phyloP scores from a whole-genome alignment of 2,888 invertebrate genomes.

The Galeruca laticollis region DNA sequence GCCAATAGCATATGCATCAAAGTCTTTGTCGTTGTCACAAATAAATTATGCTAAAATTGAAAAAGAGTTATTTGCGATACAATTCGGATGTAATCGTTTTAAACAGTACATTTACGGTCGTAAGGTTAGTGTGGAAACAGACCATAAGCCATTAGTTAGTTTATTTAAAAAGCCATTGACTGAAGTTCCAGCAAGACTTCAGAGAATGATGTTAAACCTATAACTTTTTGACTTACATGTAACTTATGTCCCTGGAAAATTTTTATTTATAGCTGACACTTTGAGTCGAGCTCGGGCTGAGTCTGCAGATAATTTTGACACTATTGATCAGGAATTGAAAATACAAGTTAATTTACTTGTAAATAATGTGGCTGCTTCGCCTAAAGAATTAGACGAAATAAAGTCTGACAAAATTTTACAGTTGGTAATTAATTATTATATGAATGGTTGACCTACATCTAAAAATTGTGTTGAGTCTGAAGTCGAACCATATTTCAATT shows the following conservation, averaged over 20 bases:
- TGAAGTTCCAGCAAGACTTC: conserved; percentile 48
- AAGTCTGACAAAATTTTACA: no score
- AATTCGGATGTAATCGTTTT: conserved; percentile 48
- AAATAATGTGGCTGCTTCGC: conserved; percentile 1
- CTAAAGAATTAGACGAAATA: no score
- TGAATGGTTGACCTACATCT: no score
- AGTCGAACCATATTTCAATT: no score
- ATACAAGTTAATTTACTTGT: conserved; percentile 13
- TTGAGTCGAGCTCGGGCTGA: no score
- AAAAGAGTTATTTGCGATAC: conserved; percentile 50
- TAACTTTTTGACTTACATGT: conserved; percentile 50
- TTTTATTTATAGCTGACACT: no score
- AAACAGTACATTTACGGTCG: conserved; percentile 49
- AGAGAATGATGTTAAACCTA: conserved; percentile 53
- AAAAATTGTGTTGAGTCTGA: no score
- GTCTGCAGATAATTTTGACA: conserved; percentile 38
- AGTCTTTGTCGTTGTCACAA: no score
- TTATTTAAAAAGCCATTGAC: conserved; percentile 48
- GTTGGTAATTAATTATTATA: no score
- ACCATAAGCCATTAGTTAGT: conserved; percentile 57
- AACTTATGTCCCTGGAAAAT: no score
- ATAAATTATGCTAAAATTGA: no score
- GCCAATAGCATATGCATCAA: no score
- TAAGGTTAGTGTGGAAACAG: conserved; percentile 47
- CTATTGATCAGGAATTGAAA: background rate